Percentiles rank a stretch among this genome's conserved stretches.
Conservation (phyloP, 2,113 vertebrate genomes). For the Panurus biarmicus region DNA sequence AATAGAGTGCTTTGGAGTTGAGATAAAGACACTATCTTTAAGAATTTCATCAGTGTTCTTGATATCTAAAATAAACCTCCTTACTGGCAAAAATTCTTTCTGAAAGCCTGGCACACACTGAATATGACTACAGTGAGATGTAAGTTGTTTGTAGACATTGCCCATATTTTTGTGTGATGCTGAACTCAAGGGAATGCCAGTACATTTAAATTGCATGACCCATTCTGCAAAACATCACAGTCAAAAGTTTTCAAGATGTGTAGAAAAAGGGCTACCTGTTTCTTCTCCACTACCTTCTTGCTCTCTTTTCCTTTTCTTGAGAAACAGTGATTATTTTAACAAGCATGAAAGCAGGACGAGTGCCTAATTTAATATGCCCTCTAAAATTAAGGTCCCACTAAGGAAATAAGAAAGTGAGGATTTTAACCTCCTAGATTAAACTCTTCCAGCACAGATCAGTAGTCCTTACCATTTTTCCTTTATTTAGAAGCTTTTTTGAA, state of each 20-base stretch:
- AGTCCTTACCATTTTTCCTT: neutral
- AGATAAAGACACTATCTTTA: neutral
- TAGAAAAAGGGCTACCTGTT: neutral
- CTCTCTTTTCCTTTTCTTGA: neutral
- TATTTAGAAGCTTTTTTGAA: neutral
- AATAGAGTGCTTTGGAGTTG: neutral
- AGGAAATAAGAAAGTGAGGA: neutral
- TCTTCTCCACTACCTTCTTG: neutral
- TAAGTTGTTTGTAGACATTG: neutral
- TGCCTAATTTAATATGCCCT: neutral
- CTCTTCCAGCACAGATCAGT: neutral
- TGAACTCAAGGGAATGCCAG: neutral
- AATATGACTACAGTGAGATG: neutral
- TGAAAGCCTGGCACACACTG: neutral
- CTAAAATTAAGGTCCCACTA: neutral
- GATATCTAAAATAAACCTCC: neutral
- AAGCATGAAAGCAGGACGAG: neutral
- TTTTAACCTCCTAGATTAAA: neutral
- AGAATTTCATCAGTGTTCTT: neutral
- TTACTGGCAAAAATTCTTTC: neutral
- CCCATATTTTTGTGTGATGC: neutral
- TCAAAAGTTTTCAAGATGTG: neutral
- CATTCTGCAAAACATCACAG: neutral
- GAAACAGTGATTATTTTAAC: neutral
- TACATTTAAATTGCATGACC: neutral